phyloP scores from a whole-genome alignment of 2,113 vertebrate species.

The Nycticryphes semicollaris region DNA sequence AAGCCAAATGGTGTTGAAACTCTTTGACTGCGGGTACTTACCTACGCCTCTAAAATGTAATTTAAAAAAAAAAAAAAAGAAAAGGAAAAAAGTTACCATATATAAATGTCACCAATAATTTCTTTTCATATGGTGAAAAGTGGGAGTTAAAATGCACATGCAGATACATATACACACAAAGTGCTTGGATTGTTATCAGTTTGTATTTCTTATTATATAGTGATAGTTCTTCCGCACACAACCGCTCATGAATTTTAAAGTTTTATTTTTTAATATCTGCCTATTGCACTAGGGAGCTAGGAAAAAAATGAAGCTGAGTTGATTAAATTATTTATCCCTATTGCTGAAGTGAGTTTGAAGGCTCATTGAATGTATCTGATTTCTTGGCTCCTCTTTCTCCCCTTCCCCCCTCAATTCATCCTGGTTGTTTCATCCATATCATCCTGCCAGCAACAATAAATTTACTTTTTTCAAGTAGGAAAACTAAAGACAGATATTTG shows the following conservation, averaged over 20 bases:
- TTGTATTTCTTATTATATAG: slow-evolving; percentile 44
- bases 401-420: slow-evolving; percentile 65
- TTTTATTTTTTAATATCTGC: slow-evolving; percentile 79
- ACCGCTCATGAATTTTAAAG: slow-evolving; percentile 74
- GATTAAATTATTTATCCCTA: slow-evolving; percentile 81
- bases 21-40: not conserved
- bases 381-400: slow-evolving; percentile 67
- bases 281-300: slow-evolving; percentile 65
- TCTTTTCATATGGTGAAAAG: slow-evolving; percentile 15
- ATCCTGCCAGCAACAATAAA: slow-evolving; percentile 77
- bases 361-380: slow-evolving; percentile 78
- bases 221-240: slow-evolving; percentile 44
- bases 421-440: slow-evolving; percentile 74
- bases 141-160: not conserved
- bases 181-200: slow-evolving; percentile 7
- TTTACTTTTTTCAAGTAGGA: slow-evolving; percentile 68
- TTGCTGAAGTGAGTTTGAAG: slow-evolving; percentile 79
- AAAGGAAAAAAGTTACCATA: not conserved
- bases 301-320: slow-evolving; percentile 66
- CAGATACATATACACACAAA: not conserved
- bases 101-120: slow-evolving; percentile 16
- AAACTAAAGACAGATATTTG: slow-evolving; percentile 77
- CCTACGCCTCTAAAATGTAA: not conserved
- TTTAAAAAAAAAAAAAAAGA: not conserved
- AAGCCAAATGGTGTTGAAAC: slow-evolving; percentile 25